These are phyloP conservation scores for Merops nubicus DNA, from an alignment of 2,113 vertebrate species.

Conservation along the genomic window DNA sequence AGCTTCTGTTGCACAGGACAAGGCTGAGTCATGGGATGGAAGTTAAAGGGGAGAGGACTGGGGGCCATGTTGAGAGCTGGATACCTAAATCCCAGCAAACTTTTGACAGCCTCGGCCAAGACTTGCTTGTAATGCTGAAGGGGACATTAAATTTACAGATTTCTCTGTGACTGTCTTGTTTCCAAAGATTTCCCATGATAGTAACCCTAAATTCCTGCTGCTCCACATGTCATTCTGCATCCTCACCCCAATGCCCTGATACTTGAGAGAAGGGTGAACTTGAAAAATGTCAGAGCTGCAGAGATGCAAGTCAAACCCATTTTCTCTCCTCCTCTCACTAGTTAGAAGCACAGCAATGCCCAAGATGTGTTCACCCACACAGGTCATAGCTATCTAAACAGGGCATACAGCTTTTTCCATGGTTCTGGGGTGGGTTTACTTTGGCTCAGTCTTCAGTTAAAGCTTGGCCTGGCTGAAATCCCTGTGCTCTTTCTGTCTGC, in stretches of 20 bases:
- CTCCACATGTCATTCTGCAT: not conserved
- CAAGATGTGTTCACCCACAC: not conserved
- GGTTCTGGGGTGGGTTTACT: not conserved
- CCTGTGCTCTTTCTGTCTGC: not conserved
- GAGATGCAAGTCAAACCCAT: no score
- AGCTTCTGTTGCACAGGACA: not conserved
- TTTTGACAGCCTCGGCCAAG: not conserved
- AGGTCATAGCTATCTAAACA: not conserved
- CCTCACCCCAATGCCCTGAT: not conserved
- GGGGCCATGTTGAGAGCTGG: not conserved
- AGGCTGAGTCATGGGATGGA: not conserved
- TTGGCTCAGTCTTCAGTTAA: not conserved
- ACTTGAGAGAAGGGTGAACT: not conserved
- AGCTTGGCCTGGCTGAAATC: not conserved
- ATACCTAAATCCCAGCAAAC: not conserved
- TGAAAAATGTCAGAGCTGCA: not conserved
- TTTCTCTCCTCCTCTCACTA: not conserved
- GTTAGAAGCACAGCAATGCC: not conserved
- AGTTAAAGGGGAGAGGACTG: not conserved
- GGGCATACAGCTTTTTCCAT: not conserved
- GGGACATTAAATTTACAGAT: not conserved
- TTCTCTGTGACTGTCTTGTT: not conserved
- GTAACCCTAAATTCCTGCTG: not conserved
- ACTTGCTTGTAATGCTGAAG: not conserved
- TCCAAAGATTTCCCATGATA: not conserved